Conservation (phyloP, 2,888 invertebrate genomes). For the Epirrhoe tristata region DNA sequence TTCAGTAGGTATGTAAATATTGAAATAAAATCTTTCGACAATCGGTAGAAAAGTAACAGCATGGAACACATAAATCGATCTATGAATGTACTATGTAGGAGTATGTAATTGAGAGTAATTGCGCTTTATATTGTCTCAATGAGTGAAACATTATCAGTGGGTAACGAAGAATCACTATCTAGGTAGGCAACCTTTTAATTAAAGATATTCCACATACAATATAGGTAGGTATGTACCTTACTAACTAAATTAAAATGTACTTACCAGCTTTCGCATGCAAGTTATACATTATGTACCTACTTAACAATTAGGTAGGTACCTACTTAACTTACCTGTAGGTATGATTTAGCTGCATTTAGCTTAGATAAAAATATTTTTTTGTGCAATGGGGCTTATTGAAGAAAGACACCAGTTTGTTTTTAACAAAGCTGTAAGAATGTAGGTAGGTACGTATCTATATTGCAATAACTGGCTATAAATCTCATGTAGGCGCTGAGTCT, state of each 20-base stretch:
- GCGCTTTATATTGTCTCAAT: slow-evolving; percentile 16
- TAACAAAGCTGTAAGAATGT: slow-evolving; percentile 22
- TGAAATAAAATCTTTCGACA: background rate
- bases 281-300: no score
- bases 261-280: no score
- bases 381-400: background rate
- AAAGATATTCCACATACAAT: background rate
- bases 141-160: slow-evolving; percentile 4
- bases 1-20: no score
- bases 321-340: no score
- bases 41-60: background rate
- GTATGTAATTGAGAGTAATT: slow-evolving; percentile 22
- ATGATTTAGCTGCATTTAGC: no score
- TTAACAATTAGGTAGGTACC: no score
- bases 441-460: background rate
- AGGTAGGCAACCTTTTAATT: background rate
- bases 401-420: slow-evolving; percentile 4
- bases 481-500: background rate
- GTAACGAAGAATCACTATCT: background rate
- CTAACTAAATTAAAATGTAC: no score
- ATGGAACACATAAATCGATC: background rate
- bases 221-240: background rate
- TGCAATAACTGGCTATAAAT: background rate
- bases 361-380: no score
- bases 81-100: background rate